Base-by-base conservation (phyloP, 2,888 invertebrate genomes). In the Synanthedon myopaeformis region DNA sequence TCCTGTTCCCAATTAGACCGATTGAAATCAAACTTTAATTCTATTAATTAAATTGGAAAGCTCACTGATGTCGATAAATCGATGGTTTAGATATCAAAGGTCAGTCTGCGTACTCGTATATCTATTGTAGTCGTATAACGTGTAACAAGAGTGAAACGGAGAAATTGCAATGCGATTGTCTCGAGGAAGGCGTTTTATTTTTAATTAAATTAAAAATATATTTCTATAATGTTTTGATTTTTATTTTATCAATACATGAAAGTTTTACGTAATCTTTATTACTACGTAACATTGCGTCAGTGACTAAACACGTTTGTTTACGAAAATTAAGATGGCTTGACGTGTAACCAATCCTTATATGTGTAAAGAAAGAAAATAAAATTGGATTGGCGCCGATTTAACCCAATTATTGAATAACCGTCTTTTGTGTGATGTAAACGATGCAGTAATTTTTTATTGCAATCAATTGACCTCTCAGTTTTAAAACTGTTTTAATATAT, bases 61-160 rank as follows among this genome's bases (percentile, higher is more conserved):
- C 64, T 60, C 61, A 62, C 59, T 59, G 59, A 60, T 64, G 58
- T 60, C 61, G 60, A 64, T 59, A 57, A 58, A 58, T 59, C 59
- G 64, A 64, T 64, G 60, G 57, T 58, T 64, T 61, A 64, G 63
- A 63, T 68, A 45, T n/a, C 12, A 45, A 56, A 60, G 57, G 59
- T 61, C 60, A 55, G 59, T 58, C 17, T 49, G 50, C 11, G 45
- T 45, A 13, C 23, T 23, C 23, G 23, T 45, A 45, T 42, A n/a
- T 12, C 14, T 14, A 45, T 14, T 45, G 45, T 45, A 14, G 13
- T 45, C 45, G 12, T 35, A 35, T 35, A 35, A 35, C 35, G 35
- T 35, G 35, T 35, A 35, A 35, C 35, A 45, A 45, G 12, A 45
- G 45, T n/a, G 42, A 45, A 45, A 45, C 14, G 45, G 45, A 45